phyloP scores from a whole-genome alignment of 2,888 invertebrate genomes.

The Plutella xylostella region DNA sequence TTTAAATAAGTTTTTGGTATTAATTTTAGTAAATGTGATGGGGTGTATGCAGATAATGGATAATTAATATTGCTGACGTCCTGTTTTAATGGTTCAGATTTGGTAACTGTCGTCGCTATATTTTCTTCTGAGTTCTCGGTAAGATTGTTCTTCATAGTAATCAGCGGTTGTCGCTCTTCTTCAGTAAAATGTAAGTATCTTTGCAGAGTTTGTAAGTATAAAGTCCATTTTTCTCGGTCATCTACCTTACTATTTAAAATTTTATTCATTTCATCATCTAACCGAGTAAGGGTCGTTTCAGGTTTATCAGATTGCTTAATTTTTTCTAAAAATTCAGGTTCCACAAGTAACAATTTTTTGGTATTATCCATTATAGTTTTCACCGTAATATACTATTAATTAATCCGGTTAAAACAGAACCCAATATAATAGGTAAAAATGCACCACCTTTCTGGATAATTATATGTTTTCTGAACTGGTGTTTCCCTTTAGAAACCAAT shows the following conservation, averaged over 20 bases:
- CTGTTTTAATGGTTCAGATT: no score
- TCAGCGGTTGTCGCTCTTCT: conserved; percentile 17
- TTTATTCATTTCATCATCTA: conserved; percentile 19
- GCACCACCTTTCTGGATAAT: conserved; percentile 20
- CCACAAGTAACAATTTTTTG: conserved; percentile 20
- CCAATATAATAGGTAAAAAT: conserved; percentile 20
- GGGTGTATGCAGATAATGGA: no score
- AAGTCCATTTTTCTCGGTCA: conserved; percentile 20
- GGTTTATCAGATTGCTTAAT: conserved; percentile 8
- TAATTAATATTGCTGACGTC: conserved; percentile 1
- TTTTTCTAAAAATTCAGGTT: conserved; percentile 18
- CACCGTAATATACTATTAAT: conserved; percentile 8
- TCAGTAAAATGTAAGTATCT: conserved; percentile 20
- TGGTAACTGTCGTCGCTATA: no score
- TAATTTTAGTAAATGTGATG: conserved; percentile 9
- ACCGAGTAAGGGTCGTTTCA: conserved; percentile 12
- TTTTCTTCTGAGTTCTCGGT: neutral
- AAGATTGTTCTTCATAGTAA: conserved; percentile 8
- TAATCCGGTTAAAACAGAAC: conserved; percentile 19
- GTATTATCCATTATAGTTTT: conserved; percentile 11
- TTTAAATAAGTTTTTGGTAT: conserved; percentile 18
- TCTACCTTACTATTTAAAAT: conserved; percentile 17
- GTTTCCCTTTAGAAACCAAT: conserved; percentile 11
- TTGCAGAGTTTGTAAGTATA: conserved; percentile 21
- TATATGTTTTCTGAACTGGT: conserved; percentile 17